Evolutionary conservation across 2,888 invertebrate genomes (phyloP).

Genomic region (Villa cingulata): DNA sequence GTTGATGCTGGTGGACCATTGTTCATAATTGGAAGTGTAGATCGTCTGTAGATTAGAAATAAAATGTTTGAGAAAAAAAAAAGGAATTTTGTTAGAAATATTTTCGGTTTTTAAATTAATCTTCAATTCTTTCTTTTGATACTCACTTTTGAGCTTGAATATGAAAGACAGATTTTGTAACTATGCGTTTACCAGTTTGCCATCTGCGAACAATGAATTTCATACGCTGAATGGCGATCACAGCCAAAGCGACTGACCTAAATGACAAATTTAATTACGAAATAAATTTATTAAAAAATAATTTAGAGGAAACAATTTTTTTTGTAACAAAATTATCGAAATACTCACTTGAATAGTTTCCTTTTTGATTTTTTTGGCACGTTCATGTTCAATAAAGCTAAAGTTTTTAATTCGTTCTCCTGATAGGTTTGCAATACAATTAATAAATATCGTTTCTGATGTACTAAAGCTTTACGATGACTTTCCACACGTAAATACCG

Average conservation of each 20-base stretch:
- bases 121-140: background rate
- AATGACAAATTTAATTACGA: slow-evolving; percentile 20
- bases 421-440: slow-evolving; percentile 43
- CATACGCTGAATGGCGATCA: slow-evolving; percentile 51
- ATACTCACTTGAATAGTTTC: slow-evolving; percentile 33
- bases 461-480: slow-evolving; percentile 72
- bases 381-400: slow-evolving; percentile 20
- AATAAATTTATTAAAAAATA: background rate
- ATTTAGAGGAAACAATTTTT: too few relatives aligned
- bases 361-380: slow-evolving; percentile 18
- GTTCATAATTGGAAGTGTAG: background rate
- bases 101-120: background rate
- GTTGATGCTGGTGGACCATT: slow-evolving; percentile 1
- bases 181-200: slow-evolving; percentile 45
- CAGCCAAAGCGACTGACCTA: slow-evolving; percentile 42
- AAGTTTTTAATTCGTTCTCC: slow-evolving; percentile 28
- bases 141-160: slow-evolving; percentile 32
- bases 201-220: slow-evolving; percentile 50
- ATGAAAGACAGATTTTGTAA: slow-evolving; percentile 37
- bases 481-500: slow-evolving; percentile 70
- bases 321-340: too few relatives aligned
- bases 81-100: too few relatives aligned
- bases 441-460: slow-evolving; percentile 80
- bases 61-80: too few relatives aligned
- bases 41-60: background rate